A percentile compares a stretch with the other conserved stretches of the same genome.
These are phyloP conservation scores for Lucifuga dentata DNA, from an alignment of 2,113 vertebrate genomes.

Conservation along the genomic window DNA sequence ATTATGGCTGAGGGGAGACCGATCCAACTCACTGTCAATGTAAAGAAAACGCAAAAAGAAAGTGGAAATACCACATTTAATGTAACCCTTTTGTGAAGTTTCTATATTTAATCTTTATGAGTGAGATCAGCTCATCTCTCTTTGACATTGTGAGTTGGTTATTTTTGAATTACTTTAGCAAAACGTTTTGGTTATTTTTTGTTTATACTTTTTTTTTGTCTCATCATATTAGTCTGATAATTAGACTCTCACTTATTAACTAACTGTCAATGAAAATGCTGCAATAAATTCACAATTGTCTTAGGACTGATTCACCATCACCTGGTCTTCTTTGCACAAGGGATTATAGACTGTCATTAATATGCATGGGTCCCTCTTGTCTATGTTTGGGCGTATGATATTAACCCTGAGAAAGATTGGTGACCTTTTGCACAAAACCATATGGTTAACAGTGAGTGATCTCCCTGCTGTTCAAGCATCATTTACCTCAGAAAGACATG, in stretches of 20 bases:
- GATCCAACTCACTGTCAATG: constrained; percentile 59
- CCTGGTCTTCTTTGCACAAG: constrained; percentile 44
- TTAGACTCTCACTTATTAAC: not conserved
- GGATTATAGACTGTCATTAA: constrained; percentile 66
- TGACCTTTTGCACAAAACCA: constrained; percentile 70
- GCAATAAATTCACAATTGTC: constrained; percentile 8
- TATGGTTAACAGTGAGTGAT: constrained; percentile 80
- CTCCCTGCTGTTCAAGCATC: constrained; percentile 79
- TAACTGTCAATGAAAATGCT: not conserved
- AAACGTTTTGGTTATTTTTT: too few species aligned
- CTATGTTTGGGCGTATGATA: constrained; percentile 74
- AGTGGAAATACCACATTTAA: constrained; percentile 60
- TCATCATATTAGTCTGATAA: constrained; percentile 3
- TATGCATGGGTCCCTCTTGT: constrained; percentile 73
- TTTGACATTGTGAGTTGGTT: constrained; percentile 16
- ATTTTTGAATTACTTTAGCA: not conserved
- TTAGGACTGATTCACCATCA: constrained; percentile 16
- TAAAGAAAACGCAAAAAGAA: constrained; percentile 64
- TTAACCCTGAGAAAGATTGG: constrained; percentile 76
- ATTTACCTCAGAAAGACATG: constrained; percentile 75
- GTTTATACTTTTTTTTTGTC: not conserved
- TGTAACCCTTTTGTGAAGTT: constrained; percentile 49
- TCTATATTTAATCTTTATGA: constrained; percentile 46
- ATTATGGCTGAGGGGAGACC: constrained; percentile 60
- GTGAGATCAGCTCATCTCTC: constrained; percentile 7